Evolutionary conservation across 2,888 invertebrate genomes (phyloP).

Genomic region (Trichopoda pennipes): DNA sequence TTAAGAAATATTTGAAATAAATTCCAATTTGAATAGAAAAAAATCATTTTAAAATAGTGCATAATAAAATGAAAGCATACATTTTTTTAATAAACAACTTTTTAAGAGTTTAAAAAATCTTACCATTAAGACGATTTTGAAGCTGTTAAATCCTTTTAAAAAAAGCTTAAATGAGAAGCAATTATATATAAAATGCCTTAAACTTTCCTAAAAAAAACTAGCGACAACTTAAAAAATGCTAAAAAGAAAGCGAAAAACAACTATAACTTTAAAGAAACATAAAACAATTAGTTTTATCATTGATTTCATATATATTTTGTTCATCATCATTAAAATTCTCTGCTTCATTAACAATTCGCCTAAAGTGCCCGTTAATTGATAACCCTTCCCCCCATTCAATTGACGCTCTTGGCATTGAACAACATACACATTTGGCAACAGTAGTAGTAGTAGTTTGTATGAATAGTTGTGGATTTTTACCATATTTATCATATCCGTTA

Average conservation of each 20-base stretch:
- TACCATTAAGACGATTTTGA: too few relatives aligned
- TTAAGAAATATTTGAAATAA: too few relatives aligned
- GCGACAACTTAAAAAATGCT: background rate
- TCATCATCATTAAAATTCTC: conserved; percentile 44
- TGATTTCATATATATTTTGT: conserved; percentile 64
- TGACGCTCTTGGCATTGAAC: conserved; percentile 34
- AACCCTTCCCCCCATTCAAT: conserved; percentile 27
- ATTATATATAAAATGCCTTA: background rate
- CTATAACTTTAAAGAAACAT: conserved; percentile 55
- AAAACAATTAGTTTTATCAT: conserved; percentile 63
- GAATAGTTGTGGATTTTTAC: conserved; percentile 81
- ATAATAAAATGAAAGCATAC: too few relatives aligned
- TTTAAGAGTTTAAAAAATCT: too few relatives aligned
- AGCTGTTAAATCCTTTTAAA: background rate
- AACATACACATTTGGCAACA: conserved; percentile 31
- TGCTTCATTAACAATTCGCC: conserved; percentile 45
- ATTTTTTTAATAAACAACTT: too few relatives aligned
- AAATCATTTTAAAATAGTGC: too few relatives aligned
- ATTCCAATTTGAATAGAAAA: too few relatives aligned
- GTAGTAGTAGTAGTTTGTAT: conserved; percentile 40
- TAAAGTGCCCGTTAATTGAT: conserved; percentile 32
- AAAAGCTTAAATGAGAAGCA: background rate
- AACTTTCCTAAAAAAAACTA: conserved; percentile 6
- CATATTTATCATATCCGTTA: conserved; percentile 96
- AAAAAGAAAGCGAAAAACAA: conserved; percentile 13